Evolutionary conservation across 2,113 vertebrate genomes (phyloP), one percentile per base, ranked within the genome.

Genomic region (Poeciliopsis prolifica): DNA sequence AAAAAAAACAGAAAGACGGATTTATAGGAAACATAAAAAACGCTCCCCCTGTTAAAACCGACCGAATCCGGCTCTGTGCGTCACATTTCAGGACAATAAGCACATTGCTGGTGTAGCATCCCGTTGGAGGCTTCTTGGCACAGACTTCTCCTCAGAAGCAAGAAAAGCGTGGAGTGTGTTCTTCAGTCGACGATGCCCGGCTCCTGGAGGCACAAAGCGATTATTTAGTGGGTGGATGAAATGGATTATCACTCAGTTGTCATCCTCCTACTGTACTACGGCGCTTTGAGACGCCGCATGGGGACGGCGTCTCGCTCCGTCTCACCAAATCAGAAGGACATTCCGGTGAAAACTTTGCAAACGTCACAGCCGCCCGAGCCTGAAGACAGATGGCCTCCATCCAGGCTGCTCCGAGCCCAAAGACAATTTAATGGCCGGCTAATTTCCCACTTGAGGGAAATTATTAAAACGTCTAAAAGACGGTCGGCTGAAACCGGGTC

Each of bases 191-290:
- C 64, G 79, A 74, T 51, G 77, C 63, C 72, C 72, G 73, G 79
- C 73, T 87, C 77, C 75, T 78, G 73, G 68, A 87, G 81, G 75
- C 75, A 85, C 58, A 42, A 80, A 78, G 77, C 78, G 61, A 86
- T 87, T 66, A 81, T 84, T 86, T 77, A 69, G 85, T 90, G 84
- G 80, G 85, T 82, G 88, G 78, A 80, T 64, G 28, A 37, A 37
- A 74, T 74, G 81, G 80, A 78, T 75, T 72, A 84, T 83, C 82
- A 79, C 83, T 83, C 70, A 90, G 81, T 83, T 60, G 86, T 78
- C 81, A 72, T 78, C 83, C 85, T 68, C 89, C 87, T 77, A 77
- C 87, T 60, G 65, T 3, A 63, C 65, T 65, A 37, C 35, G 14
- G 51, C 28, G 71, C 70, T 62, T 48, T 44, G 31, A 51, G 69